Conservation (phyloP, 2,888 invertebrate species). For the Entomobrya proxima region DNA sequence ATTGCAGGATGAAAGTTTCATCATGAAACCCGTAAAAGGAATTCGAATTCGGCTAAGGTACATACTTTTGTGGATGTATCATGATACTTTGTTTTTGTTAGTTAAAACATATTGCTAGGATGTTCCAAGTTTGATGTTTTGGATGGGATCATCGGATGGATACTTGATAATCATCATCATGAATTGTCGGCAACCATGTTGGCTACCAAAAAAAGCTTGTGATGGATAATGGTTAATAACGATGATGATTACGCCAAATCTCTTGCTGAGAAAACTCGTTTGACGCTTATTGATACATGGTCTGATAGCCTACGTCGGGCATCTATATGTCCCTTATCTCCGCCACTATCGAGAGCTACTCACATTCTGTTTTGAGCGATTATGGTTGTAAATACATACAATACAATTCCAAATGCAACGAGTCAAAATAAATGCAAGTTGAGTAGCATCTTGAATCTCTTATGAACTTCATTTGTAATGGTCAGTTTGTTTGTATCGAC, state of each 20-base stretch:
- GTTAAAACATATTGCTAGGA: too few relatives aligned
- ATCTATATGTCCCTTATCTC: constrained; percentile 51
- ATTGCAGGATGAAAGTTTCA: too few relatives aligned
- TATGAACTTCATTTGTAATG: background rate
- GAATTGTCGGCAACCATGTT: constrained; percentile 52
- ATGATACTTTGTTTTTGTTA: too few relatives aligned
- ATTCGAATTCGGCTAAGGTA: too few relatives aligned
- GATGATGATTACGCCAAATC: constrained; percentile 73
- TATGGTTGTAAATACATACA: constrained; percentile 2
- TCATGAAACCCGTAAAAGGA: too few relatives aligned
- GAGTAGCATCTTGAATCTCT: background rate
- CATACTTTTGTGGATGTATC: too few relatives aligned
- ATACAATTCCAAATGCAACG: constrained; percentile 27
- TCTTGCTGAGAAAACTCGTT: constrained; percentile 75
- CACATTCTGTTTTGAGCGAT: constrained; percentile 29
- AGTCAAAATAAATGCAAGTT: background rate
- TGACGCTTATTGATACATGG: constrained; percentile 74
- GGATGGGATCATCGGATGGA: constrained; percentile 49
- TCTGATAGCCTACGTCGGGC: constrained; percentile 66
- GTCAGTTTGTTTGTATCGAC: constrained; percentile 24
- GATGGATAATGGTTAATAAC: constrained; percentile 58
- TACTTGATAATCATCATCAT: constrained; percentile 45
- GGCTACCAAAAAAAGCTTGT: constrained; percentile 22
- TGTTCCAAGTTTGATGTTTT: too few relatives aligned
- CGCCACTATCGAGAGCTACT: constrained; percentile 52